phyloP scores from a whole-genome alignment of 2,888 invertebrate genomes.

The Ormyrus nitidulus region DNA sequence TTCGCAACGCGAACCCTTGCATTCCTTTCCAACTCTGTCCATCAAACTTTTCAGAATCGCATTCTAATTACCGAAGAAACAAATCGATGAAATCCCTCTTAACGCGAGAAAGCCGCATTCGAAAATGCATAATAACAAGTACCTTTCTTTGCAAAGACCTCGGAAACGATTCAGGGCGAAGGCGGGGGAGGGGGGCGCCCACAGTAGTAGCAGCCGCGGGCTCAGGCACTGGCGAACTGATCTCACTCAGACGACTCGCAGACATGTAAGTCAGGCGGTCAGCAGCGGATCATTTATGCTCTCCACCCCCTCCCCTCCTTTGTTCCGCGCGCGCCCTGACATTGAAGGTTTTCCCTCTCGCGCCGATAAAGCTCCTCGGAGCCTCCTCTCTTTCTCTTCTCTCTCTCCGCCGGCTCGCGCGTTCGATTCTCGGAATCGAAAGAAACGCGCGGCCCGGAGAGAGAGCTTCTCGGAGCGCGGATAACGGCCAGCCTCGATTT shows the following conservation, averaged over 20 bases:
- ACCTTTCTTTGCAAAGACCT: background rate
- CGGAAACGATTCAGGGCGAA: background rate
- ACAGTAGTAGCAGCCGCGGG: background rate
- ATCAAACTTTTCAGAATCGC: no score
- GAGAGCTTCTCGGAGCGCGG: background rate
- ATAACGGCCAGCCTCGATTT: background rate
- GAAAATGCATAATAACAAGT: background rate
- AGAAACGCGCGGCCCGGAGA: background rate
- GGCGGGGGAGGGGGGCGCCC: background rate
- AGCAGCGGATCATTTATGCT: slow-evolving; percentile 67
- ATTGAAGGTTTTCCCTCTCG: slow-evolving; percentile 58
- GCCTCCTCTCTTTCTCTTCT: slow-evolving; percentile 1
- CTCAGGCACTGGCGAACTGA: slow-evolving; percentile 46
- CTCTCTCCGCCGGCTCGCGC: background rate
- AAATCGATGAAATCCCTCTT: no score
- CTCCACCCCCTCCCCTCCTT: slow-evolving; percentile 60
- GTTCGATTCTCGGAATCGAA: slow-evolving; percentile 36
- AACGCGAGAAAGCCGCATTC: no score
- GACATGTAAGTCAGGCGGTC: slow-evolving; percentile 61
- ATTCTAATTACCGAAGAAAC: no score
- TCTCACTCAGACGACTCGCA: slow-evolving; percentile 59
- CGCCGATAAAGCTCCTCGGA: slow-evolving; percentile 16
- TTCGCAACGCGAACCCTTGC: no score
- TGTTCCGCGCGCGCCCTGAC: slow-evolving; percentile 49
- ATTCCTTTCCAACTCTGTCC: no score